Evolutionary conservation across 2,113 vertebrate genomes (phyloP), one percentile per base, ranked within the genome.

Genomic region (Siniperca knerii): DNA sequence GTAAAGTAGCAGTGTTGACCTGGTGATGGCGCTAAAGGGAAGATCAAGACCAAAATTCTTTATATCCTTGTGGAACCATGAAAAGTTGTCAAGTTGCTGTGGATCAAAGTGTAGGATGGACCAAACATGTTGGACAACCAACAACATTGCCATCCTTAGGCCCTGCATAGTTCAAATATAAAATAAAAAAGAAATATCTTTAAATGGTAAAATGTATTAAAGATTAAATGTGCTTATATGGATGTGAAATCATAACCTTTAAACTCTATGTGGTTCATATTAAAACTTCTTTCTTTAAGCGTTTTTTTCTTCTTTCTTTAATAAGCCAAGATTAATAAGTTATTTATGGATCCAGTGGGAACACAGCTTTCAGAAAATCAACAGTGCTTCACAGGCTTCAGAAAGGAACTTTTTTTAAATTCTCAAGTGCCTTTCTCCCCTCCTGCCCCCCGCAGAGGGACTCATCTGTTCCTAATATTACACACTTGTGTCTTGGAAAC

Each of bases 381-480:
- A 68, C 83, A 55, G 60, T 60, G 77, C 86, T 93, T 92, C 86
- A 83, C 80, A 88, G 79, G 82, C 89, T 85, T 85, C 76, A 85
- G 84, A 87, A 46, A 85, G 68, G 54, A 90, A 79, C 79, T 88
- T 89, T 77, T 88, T 68, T 78, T 68, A 20, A 20, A 79, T 77
- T 93, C 83, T 86, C 61, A 70, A 86, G 89, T 86, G 79, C 91
- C 86, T 70, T 82, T 72, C 86, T 66, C 73, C 73, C 23, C 57
- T 61, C 67, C 7, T 37, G 71, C 79, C 68, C 83, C 88, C 91
- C 86, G 71, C 90, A 84, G 92, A 92, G 92, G 70, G 37, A 87
- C 92, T 95, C 94, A 96, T 96, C 94, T 96, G 95, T 93, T 96
- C 92, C 85, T 94, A 93, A 96, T 96, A 95, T 94, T 92, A 86